Conservation (phyloP, 2,113 vertebrate species). For the Propithecus coquereli region DNA sequence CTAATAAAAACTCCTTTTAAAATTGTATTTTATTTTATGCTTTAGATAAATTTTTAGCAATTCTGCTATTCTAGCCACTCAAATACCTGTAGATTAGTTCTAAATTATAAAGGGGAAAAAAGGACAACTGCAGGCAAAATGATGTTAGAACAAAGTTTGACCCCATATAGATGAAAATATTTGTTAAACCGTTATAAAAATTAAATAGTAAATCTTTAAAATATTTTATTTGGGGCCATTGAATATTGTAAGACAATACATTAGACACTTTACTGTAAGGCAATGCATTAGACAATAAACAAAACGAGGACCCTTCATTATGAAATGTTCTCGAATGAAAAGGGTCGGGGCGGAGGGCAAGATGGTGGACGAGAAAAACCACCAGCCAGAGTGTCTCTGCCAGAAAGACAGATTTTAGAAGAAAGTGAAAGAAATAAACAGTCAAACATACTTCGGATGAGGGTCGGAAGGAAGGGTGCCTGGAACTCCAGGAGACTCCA, state of each 20-base stretch:
- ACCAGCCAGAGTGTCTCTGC: too few relatives aligned
- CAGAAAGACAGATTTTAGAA: too few relatives aligned
- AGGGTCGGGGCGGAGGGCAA: fast-evolving
- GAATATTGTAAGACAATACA: neutral
- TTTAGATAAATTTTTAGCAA: neutral
- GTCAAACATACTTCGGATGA: too few relatives aligned
- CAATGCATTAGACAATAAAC: neutral
- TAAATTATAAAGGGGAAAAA: neutral
- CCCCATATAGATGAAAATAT: neutral
- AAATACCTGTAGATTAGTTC: neutral
- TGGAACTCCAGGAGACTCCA: too few relatives aligned
- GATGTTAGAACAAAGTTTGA: neutral
- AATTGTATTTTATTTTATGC: neutral
- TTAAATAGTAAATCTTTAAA: neutral
- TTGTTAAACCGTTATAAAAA: neutral
- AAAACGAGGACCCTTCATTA: neutral
- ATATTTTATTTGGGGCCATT: neutral
- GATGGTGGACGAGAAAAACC: too few relatives aligned
- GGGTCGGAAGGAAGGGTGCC: too few relatives aligned
- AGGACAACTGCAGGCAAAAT: neutral
- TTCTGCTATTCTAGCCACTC: neutral
- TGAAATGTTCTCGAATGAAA: neutral
- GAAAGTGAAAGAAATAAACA: too few relatives aligned
- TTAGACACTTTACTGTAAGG: too few relatives aligned
- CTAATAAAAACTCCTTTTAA: neutral